Evolutionary conservation across 2,888 invertebrate species (phyloP), one percentile per base, ranked within the genome.

Genomic region (Strigamia maritima): DNA sequence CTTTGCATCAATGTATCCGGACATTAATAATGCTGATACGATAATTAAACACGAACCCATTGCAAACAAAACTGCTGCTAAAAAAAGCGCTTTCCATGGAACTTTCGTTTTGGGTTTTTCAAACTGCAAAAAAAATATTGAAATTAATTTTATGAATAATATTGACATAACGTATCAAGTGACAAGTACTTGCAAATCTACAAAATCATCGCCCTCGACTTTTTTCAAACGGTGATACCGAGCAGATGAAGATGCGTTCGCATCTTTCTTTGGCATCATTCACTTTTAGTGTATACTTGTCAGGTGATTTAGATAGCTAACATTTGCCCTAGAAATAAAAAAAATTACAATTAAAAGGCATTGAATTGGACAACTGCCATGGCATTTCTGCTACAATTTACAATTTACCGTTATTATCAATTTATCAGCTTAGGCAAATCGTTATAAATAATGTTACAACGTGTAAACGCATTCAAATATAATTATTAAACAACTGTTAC

Each of bases 31-130:
- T 81, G 91, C 90, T 54, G 94, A 94, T 80, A 92, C 89, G 79
- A 92, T 88, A n/a, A 95, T 89, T 82, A 94, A 88, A 24, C 91
- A 84, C 10, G 91, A 90, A 12, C 96, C 96, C n/a, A 91, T 90
- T 76, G 93, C 85, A 84, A 94, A 92, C 65, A 96, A 88, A 80
- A 92, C 89, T 16, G 91, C 87, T 0, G 95, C 95, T 82, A 95
- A 87, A 8, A 89, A 85, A 77, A 96, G 92, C 0, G 94, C 93
- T 87, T 92, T 93, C 91, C 93, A 94, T 75, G 95, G 95, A 83
- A 95, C 89, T 85, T 91, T 91, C 49, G 90, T 89, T 89, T 85
- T 84, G 80, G 86, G 86, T 78, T 84, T 84, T 82, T 86, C 84
- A 84, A 88, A 88, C 87, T 88, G 79, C 10, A 12, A 75, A 75